Evolutionary conservation across 2,888 invertebrate genomes (phyloP).

Genomic region (Drosophila robusta): DNA sequence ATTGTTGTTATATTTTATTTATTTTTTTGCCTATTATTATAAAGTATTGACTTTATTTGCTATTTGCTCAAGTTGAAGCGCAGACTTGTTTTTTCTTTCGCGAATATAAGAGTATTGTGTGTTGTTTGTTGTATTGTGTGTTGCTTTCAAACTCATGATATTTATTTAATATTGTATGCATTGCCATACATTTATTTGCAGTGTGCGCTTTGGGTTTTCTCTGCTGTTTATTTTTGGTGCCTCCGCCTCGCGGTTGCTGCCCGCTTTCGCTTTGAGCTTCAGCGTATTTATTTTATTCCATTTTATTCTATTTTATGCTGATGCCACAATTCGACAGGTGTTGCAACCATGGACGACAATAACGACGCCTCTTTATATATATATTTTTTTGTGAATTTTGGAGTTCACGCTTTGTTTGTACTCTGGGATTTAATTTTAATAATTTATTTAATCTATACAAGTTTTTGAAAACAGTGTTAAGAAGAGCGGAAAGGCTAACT

Average conservation of each 20-base stretch:
- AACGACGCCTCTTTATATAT: conserved; percentile 7
- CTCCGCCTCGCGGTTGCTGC: conserved; percentile 10
- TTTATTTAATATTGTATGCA: conserved; percentile 33
- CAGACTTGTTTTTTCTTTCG: conserved; percentile 27
- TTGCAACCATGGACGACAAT: conserved; percentile 53
- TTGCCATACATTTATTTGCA: conserved; percentile 26
- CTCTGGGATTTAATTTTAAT: not conserved
- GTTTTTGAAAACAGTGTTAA: too few species aligned
- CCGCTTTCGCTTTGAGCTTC: conserved; percentile 43
- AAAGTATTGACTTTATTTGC: conserved; percentile 48
- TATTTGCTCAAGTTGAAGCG: conserved; percentile 58
- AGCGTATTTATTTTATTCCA: conserved; percentile 34
- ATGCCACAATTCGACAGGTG: conserved; percentile 61
- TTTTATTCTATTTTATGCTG: conserved; percentile 56
- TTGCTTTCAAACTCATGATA: conserved; percentile 32
- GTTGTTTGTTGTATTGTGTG: not conserved
- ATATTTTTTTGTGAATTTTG: not conserved
- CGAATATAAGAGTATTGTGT: conserved; percentile 13
- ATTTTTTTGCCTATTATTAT: not conserved
- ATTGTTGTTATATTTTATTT: conserved; percentile 4
- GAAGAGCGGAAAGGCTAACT: too few species aligned
- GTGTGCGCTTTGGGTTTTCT: conserved; percentile 28
- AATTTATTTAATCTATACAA: too few species aligned
- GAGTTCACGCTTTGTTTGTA: not conserved
- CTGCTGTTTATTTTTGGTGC: conserved; percentile 25